Base-by-base conservation (phyloP, 1,140 invertebrate species). In the Melipona quadrifasciata region DNA sequence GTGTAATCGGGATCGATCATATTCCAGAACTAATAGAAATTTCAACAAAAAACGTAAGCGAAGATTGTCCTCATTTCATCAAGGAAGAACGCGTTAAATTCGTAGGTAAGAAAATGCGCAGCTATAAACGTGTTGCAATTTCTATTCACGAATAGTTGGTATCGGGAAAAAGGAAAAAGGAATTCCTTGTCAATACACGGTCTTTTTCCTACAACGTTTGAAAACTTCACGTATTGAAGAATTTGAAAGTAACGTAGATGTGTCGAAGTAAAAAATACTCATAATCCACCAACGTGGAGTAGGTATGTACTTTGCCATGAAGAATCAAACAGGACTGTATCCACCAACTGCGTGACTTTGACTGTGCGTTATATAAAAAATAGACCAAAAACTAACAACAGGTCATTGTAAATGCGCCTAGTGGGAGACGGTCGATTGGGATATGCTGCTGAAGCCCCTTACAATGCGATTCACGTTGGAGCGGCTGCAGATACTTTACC, bases 401-500 rank as follows among this genome's bases (percentile, higher is more conserved):
- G 82, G 95, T 96, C 51, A 91, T 96, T 87, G 90, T 93, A 82
- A 97, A 97, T 94, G 93, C 96, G 78, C 85, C 87, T 91, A 96
- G 96, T 95, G 87, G 96, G 96, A 80, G 97, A 97, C 93, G 97
- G 97, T 31, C 94, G 97, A 89, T 87, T 95, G 79, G 97, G 97
- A 77, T 95, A 95, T 89, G 53, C 90, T 39, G 91, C 92, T 65
- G 95, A 95, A 64, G 96, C 94, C 11, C 97, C 97, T 19, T 97
- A 96, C 94, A 95, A 97, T 94, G 97, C 96, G 57, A 97, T 97
- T 89, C 97, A 97, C 93, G 97, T 97, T 81, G 94, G 94, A 79
- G 94, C 94, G 74, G 94, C 94, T 17, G 94, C 94, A 17, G 89
- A 92, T 8, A 87, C 96, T 95, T 84, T 97, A 95, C 91, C 97